Percentiles rank a stretch among this genome's conserved stretches.
phyloP scores from a whole-genome alignment of 1,140 invertebrate species.

The Calephelis nemesis region DNA sequence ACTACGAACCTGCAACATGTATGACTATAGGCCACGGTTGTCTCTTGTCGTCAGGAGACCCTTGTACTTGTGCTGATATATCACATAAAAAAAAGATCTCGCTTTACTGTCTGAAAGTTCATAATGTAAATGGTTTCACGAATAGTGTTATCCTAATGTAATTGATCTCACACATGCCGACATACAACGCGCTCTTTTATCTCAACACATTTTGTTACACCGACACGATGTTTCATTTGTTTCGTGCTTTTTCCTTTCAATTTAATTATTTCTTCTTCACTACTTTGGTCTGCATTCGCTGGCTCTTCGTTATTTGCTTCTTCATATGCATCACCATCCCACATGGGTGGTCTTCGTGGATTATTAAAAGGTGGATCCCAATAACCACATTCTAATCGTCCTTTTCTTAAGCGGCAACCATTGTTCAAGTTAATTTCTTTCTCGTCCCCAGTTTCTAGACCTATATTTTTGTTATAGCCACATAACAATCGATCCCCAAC shows the following conservation, averaged over 20 bases:
- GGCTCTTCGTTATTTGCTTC: conserved; percentile 19
- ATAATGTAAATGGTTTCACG: too few relatives aligned
- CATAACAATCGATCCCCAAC: conserved; percentile 59
- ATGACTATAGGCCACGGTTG: too few relatives aligned
- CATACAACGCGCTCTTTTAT: conserved; percentile 48
- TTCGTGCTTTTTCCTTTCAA: conserved; percentile 1
- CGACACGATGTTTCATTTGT: background rate
- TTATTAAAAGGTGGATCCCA: conserved; percentile 44
- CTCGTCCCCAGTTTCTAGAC: conserved; percentile 31
- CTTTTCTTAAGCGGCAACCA: conserved; percentile 48
- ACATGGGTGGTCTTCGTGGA: conserved; percentile 46
- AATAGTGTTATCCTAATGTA: too few relatives aligned
- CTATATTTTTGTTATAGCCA: conserved; percentile 59
- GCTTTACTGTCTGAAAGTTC: too few relatives aligned
- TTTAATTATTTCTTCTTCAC: conserved; percentile 10
- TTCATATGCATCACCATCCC: conserved; percentile 26
- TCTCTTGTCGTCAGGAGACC: too few relatives aligned
- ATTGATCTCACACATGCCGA: conserved; percentile 28
- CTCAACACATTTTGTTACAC: conserved; percentile 42
- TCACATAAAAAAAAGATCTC: background rate
- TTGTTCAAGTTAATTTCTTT: conserved; percentile 34
- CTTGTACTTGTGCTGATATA: too few relatives aligned
- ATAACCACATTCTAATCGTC: conserved; percentile 66
- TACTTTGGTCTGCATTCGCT: conserved; percentile 15
- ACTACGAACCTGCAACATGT: too few relatives aligned